A percentile compares a stretch with the other conserved stretches of the same genome.
Conservation (phyloP, 2,797 vertebrate genomes). For the Vespertilio murinus region DNA sequence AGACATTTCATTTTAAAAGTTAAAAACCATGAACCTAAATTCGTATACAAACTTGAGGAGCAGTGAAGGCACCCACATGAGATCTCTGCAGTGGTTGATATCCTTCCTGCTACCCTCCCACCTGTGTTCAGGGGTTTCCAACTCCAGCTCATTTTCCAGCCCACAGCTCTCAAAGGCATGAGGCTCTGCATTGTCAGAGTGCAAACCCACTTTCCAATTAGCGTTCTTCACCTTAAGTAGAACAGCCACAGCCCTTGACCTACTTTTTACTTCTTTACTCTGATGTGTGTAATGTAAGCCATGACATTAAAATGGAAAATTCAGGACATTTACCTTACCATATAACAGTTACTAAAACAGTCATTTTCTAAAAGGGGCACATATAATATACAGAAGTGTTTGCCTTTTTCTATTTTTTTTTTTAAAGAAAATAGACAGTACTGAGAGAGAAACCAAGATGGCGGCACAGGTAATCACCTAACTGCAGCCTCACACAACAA, state of each 20-base stretch:
- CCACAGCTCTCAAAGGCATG: neutral
- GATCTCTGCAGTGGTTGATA: neutral
- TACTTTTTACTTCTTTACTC: constrained; percentile 19
- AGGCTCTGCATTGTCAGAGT: neutral
- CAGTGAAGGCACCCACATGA: neutral
- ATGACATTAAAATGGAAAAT: neutral
- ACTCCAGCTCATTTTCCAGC: neutral
- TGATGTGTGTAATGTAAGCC: neutral
- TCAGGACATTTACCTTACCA: neutral
- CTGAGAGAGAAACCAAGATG: too few relatives aligned
- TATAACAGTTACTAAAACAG: neutral
- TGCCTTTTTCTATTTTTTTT: neutral
- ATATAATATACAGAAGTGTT: neutral
- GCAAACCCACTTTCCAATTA: neutral
- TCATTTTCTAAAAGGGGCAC: neutral
- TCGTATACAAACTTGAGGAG: neutral
- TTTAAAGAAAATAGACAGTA: neutral
- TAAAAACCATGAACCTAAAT: neutral
- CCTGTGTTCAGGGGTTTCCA: neutral
- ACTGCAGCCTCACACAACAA: too few relatives aligned
- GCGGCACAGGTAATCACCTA: too few relatives aligned
- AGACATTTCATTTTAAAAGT: constrained; percentile 9
- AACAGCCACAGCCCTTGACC: neutral
- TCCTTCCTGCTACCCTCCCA: neutral
- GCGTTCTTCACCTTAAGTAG: neutral